These are phyloP conservation scores for Doryteuthis pealeii DNA, from an alignment of 1,140 invertebrate species.

Conservation along the genomic window DNA sequence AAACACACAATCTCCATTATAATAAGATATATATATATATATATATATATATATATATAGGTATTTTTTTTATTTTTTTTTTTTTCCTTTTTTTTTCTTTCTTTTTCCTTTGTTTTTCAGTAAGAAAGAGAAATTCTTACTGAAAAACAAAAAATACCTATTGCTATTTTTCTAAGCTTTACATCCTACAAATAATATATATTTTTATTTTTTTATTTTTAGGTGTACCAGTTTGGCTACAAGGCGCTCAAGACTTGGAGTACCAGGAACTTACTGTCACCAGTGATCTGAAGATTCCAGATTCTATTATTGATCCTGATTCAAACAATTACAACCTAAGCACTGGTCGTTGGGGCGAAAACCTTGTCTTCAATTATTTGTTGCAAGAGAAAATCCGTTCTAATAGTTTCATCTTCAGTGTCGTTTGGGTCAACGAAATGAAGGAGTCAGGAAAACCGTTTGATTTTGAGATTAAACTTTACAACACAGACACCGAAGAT, in stretches of 20 bases:
- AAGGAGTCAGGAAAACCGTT: slow-evolving; percentile 43
- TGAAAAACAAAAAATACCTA: too few species aligned
- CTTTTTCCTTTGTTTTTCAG: too few species aligned
- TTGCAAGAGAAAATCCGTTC: slow-evolving; percentile 29
- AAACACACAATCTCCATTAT: too few species aligned
- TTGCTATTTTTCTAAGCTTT: too few species aligned
- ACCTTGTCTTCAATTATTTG: slow-evolving; percentile 45
- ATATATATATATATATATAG: too few species aligned
- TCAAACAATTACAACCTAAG: slow-evolving; percentile 14
- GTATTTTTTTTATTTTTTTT: too few species aligned
- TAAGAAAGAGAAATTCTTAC: too few species aligned
- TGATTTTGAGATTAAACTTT: slow-evolving; percentile 44
- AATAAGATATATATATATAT: too few species aligned
- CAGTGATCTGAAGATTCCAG: slow-evolving; percentile 25
- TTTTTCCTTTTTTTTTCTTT: too few species aligned
- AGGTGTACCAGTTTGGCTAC: slow-evolving; percentile 43
- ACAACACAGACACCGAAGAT: slow-evolving; percentile 20
- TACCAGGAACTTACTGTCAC: slow-evolving; percentile 40
- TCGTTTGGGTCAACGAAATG: slow-evolving; percentile 41
- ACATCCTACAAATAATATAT: too few species aligned
- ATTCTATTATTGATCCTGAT: slow-evolving; percentile 14
- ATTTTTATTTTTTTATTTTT: slow-evolving; percentile 15
- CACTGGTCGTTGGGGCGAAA: slow-evolving; percentile 50
- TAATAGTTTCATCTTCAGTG: slow-evolving; percentile 29
- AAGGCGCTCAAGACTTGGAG: slow-evolving; percentile 34